These are phyloP conservation scores for Pangasianodon gigas DNA, from an alignment of 2,113 vertebrate genomes.

Conservation along the genomic window DNA sequence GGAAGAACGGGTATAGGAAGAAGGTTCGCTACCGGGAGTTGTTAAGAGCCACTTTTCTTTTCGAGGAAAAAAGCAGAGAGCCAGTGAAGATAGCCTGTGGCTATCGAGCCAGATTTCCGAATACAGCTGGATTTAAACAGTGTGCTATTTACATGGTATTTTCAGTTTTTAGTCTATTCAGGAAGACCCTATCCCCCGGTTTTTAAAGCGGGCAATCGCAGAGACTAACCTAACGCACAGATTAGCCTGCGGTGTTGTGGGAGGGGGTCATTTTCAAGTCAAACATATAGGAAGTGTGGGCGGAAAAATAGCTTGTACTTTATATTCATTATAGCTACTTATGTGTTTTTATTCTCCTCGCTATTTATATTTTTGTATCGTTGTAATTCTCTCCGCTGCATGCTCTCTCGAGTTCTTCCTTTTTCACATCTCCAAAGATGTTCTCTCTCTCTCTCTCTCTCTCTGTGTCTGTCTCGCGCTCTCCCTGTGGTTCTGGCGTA, in stretches of 20 bases:
- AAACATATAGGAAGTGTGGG: constrained; percentile 50
- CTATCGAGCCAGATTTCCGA: not conserved
- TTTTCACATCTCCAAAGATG: constrained; percentile 31
- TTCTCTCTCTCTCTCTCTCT: constrained; percentile 34
- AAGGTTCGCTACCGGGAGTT: not conserved
- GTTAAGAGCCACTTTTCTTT: not conserved
- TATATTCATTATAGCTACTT: not conserved
- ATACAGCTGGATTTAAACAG: not conserved
- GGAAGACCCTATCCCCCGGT: not conserved
- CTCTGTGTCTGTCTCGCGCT: constrained; percentile 27
- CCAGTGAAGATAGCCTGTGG: not conserved
- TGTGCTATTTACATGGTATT: not conserved
- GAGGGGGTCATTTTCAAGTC: constrained; percentile 15
- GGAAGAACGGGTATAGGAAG: constrained; percentile 4
- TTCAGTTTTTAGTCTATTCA: not conserved
- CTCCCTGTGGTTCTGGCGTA: constrained; percentile 50
- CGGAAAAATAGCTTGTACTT: constrained; percentile 7
- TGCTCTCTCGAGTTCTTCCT: not conserved
- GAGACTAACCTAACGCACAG: constrained; percentile 25
- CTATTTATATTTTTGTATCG: not conserved
- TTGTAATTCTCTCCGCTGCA: not conserved
- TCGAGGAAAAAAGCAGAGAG: not conserved
- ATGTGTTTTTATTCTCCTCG: not conserved
- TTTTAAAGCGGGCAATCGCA: not conserved
- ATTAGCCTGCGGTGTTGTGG: constrained; percentile 12